A percentile compares a stretch with the other conserved stretches of the same genome.
These are phyloP conservation scores for Acronicta leporina DNA, from an alignment of 2,888 invertebrate species.

Conservation along the genomic window DNA sequence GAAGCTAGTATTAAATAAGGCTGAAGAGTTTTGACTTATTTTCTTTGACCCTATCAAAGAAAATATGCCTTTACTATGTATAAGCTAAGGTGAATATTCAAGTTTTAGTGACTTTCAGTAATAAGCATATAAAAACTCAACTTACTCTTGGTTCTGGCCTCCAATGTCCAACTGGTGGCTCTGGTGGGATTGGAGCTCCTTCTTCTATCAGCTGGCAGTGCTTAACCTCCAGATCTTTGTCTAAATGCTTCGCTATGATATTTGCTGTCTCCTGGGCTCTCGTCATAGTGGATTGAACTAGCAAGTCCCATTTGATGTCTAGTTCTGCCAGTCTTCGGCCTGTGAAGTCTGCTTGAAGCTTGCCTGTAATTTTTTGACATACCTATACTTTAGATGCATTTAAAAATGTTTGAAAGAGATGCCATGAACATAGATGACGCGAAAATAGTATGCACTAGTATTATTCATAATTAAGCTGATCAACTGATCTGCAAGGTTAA, in stretches of 20 bases:
- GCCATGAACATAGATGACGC: too few species aligned
- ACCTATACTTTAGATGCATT: not conserved
- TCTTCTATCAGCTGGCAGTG: slow-evolving; percentile 95
- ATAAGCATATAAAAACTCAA: slow-evolving; percentile 4
- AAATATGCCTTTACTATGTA: too few species aligned
- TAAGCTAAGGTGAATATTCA: too few species aligned
- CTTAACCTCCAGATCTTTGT: slow-evolving; percentile 86
- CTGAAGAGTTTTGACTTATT: too few species aligned
- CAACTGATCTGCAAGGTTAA: too few species aligned
- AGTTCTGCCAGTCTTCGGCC: slow-evolving; percentile 94
- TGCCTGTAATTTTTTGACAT: slow-evolving; percentile 88
- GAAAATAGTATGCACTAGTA: too few species aligned
- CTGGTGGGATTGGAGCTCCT: slow-evolving; percentile 98
- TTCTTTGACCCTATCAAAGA: too few species aligned
- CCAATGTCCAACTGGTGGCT: slow-evolving; percentile 97
- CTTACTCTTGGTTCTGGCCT: slow-evolving; percentile 91
- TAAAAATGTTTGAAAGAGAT: too few species aligned
- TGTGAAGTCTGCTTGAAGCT: slow-evolving; percentile 95
- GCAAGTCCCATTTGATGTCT: slow-evolving; percentile 93
- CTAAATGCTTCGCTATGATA: slow-evolving; percentile 93
- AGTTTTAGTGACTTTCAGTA: too few species aligned
- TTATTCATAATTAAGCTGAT: too few species aligned
- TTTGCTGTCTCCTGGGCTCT: slow-evolving; percentile 97
- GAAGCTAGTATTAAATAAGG: too few species aligned
- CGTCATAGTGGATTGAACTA: slow-evolving; percentile 97